Evolutionary conservation across 2,113 vertebrate genomes (phyloP).

Genomic region (Lepus europaeus): DNA sequence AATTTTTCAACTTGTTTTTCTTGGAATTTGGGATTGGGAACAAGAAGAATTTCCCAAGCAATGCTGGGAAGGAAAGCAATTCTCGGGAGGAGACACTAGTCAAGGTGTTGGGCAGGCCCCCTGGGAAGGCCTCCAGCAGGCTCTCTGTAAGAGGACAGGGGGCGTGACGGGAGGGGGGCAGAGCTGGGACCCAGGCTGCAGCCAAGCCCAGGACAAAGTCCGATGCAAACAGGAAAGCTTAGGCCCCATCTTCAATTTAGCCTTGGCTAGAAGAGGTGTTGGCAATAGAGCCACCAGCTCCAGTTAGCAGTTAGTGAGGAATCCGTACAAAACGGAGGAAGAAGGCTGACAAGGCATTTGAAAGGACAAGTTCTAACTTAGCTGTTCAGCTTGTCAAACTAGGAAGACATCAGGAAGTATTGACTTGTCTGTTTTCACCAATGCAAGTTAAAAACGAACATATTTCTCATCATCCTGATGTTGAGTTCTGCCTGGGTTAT

Average conservation of each 20-base stretch:
- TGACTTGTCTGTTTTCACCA: not conserved
- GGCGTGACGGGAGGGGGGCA: too few relatives aligned
- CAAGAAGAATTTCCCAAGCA: not conserved
- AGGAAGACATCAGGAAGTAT: not conserved
- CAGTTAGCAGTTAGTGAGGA: not conserved
- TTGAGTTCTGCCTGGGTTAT: not conserved
- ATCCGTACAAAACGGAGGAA: not conserved
- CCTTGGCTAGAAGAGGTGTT: not conserved
- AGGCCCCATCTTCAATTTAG: not conserved
- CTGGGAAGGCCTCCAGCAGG: too few relatives aligned
- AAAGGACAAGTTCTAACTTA: not conserved
- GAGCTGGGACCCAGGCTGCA: not conserved
- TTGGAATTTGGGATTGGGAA: constrained; percentile 2
- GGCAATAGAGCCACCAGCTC: not conserved
- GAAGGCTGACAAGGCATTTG: not conserved
- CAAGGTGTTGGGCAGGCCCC: not conserved
- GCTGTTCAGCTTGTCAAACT: not conserved
- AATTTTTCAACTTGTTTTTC: not conserved
- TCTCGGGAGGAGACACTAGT: not conserved
- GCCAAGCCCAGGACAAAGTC: not conserved
- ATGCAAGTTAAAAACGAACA: not conserved
- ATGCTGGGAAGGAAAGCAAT: not conserved
- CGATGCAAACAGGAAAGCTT: not conserved
- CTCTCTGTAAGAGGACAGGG: not conserved
- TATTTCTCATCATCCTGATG: not conserved